Evolutionary conservation across 1,140 invertebrate species (phyloP).

Genomic region (Dolichoris vasculosae): DNA sequence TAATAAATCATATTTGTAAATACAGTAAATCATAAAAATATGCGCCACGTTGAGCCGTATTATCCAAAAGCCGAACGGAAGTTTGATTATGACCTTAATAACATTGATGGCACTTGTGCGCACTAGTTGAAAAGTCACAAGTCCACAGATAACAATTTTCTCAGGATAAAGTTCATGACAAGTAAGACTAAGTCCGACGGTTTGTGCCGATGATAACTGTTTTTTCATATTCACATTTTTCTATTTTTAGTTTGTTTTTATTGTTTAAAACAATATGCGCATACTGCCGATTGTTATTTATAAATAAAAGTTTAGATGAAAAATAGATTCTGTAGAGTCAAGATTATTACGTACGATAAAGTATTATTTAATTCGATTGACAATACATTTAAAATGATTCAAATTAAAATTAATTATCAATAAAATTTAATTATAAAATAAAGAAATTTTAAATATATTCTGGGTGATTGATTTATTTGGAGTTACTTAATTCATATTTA

Average conservation of each 20-base stretch:
- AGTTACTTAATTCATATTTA: background rate
- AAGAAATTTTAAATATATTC: background rate
- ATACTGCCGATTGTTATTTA: too few species aligned
- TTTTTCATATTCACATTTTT: background rate
- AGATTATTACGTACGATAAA: background rate
- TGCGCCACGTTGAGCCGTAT: background rate
- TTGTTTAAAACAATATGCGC: too few species aligned
- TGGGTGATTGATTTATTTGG: background rate
- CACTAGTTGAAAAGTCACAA: conserved; percentile 18
- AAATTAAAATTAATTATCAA: background rate
- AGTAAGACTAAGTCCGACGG: background rate
- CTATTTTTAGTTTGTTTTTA: background rate
- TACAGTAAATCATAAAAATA: conserved; percentile 29
- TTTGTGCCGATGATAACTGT: background rate
- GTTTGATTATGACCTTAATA: conserved; percentile 40
- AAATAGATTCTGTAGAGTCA: background rate
- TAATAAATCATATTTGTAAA: conserved; percentile 30
- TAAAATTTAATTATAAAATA: background rate
- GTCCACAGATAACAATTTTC: background rate
- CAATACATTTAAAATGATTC: background rate
- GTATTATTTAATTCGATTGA: background rate
- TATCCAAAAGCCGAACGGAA: conserved; percentile 13
- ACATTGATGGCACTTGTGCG: background rate
- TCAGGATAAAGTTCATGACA: conserved; percentile 22
- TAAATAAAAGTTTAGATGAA: background rate